phyloP scores from a whole-genome alignment of 2,113 vertebrate species.

The Chaetura pelagica region DNA sequence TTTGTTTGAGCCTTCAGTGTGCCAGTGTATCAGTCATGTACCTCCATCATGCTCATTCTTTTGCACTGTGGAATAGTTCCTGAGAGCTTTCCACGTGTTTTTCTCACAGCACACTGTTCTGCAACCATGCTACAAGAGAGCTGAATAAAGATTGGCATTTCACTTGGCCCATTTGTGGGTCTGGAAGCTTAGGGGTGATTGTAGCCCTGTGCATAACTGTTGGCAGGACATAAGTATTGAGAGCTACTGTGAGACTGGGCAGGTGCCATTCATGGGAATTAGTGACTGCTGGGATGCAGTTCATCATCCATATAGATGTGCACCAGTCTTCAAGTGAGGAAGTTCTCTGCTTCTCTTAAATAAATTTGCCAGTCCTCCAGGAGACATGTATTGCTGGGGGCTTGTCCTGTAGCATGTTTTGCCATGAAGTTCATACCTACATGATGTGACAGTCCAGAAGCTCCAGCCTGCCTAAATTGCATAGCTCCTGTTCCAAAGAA shows the following conservation, averaged over 20 bases:
- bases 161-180: not conserved
- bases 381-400: not conserved
- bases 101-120: not conserved
- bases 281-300: not conserved
- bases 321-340: not conserved
- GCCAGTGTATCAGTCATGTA: too few relatives aligned
- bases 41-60: not conserved
- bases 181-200: not conserved
- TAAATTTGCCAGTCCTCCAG: not conserved
- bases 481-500: not conserved
- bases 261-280: not conserved
- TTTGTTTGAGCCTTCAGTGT: not conserved
- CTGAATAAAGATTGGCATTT: not conserved
- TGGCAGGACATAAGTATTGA: not conserved
- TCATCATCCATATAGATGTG: too few relatives aligned
- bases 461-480: not conserved
- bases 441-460: fast-evolving
- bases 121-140: not conserved
- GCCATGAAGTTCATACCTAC: not conserved
- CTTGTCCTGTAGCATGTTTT: not conserved
- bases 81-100: too few relatives aligned
- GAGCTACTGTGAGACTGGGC: not conserved
- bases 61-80: not conserved
- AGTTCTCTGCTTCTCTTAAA: not conserved
- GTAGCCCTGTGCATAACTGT: not conserved